Conservation (phyloP, 2,888 invertebrate species). For the Megamerina dolium region DNA sequence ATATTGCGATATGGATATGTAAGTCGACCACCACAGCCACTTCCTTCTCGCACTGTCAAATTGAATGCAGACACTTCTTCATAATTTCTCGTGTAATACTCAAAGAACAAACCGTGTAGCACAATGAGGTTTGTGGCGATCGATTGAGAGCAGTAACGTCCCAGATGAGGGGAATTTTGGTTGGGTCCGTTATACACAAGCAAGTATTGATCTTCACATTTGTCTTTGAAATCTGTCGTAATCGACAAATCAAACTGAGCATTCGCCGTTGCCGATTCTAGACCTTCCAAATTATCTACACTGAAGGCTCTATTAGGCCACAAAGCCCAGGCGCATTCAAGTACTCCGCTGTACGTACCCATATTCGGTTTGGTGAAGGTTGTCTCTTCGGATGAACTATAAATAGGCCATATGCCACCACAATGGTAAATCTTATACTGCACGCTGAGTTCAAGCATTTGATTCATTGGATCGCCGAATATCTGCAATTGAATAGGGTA, state of each 20-base stretch:
- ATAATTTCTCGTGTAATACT: slow-evolving; percentile 59
- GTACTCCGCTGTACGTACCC: slow-evolving; percentile 26
- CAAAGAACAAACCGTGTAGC: slow-evolving; percentile 56
- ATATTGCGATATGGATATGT: slow-evolving; percentile 36
- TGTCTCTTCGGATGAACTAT: slow-evolving; percentile 28
- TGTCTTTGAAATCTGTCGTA: slow-evolving; percentile 53
- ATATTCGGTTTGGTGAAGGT: slow-evolving; percentile 44
- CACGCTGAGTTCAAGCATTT: slow-evolving; percentile 40
- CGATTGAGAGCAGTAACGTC: slow-evolving; percentile 55
- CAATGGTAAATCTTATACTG: slow-evolving; percentile 60
- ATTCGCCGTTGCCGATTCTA: slow-evolving; percentile 19
- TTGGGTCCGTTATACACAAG: slow-evolving; percentile 52
- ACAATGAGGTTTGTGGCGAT: slow-evolving; percentile 27
- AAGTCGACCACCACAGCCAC: slow-evolving; percentile 65
- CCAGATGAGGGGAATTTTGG: slow-evolving; percentile 52
- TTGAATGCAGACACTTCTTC: slow-evolving; percentile 32
- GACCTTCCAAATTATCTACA: slow-evolving; percentile 23
- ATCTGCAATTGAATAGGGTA: slow-evolving; percentile 30
- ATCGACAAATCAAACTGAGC: slow-evolving; percentile 50
- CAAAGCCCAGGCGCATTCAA: slow-evolving; percentile 72
- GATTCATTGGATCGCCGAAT: slow-evolving; percentile 26
- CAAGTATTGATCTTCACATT: slow-evolving; percentile 56
- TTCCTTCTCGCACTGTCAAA: slow-evolving; percentile 44
- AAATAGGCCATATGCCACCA: slow-evolving; percentile 57
- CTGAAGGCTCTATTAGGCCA: slow-evolving; percentile 26